These are phyloP conservation scores for Heterochromis multidens DNA, from an alignment of 2,113 vertebrate species.

Conservation along the genomic window DNA sequence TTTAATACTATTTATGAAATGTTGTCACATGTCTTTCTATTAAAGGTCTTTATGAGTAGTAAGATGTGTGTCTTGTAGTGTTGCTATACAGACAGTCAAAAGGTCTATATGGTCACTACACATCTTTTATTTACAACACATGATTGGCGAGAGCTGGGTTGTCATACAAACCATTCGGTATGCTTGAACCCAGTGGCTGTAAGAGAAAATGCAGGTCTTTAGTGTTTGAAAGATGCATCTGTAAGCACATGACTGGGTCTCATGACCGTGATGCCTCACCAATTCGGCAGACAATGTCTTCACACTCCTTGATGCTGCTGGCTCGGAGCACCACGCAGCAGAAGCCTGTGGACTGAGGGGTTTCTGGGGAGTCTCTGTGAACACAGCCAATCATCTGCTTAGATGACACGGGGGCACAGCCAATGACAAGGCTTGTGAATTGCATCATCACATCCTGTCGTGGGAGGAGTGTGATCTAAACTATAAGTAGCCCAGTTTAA, in stretches of 20 bases:
- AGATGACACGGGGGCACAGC: neutral
- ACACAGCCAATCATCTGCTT: conserved; percentile 50
- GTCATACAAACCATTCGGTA: conserved; percentile 84
- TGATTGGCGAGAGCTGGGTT: neutral
- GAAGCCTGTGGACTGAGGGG: conserved; percentile 63
- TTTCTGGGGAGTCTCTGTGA: conserved; percentile 76
- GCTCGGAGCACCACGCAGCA: conserved; percentile 78
- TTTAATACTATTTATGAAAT: conserved; percentile 79
- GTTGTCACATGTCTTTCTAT: conserved; percentile 80
- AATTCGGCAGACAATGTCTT: conserved; percentile 79
- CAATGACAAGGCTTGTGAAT: conserved; percentile 22
- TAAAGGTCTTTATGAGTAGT: conserved; percentile 76
- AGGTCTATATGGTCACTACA: neutral
- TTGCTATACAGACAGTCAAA: neutral
- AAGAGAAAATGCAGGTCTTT: neutral
- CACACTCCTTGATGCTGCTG: conserved; percentile 67
- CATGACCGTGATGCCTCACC: conserved; percentile 52
- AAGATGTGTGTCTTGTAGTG: neutral
- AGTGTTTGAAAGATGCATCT: neutral
- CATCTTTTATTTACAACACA: conserved; percentile 25
- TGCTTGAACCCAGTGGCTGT: conserved; percentile 85
- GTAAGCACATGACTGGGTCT: neutral
- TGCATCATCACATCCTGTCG: neutral
- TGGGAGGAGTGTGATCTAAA: neutral
- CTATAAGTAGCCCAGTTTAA: neutral